Evolutionary conservation across 2,113 vertebrate species (phyloP).

Genomic region (Etheostoma spectabile): DNA sequence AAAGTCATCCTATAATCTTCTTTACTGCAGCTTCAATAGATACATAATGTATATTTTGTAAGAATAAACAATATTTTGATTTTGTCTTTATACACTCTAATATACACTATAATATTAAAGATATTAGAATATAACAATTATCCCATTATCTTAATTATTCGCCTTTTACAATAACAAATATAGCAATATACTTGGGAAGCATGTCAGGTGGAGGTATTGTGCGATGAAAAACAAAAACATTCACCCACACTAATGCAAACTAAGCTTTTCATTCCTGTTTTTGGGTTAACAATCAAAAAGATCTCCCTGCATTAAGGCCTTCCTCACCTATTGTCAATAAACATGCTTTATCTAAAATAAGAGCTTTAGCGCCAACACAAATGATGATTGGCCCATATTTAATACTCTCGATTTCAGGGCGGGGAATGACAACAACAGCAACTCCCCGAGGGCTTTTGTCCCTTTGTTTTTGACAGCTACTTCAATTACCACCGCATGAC

Average conservation of each 20-base stretch:
- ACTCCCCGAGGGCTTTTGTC: conserved; percentile 37
- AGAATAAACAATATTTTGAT: background rate
- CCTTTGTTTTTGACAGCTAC: conserved; percentile 57
- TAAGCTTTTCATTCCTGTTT: conserved; percentile 61
- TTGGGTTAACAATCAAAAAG: conserved; percentile 43
- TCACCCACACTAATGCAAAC: conserved; percentile 18
- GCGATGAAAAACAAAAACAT: conserved; percentile 14
- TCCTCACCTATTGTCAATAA: conserved; percentile 48
- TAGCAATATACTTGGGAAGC: background rate
- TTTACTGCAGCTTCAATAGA: background rate
- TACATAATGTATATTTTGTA: background rate
- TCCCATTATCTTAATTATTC: background rate
- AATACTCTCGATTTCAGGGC: conserved; percentile 38
- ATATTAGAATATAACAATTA: background rate
- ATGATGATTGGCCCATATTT: conserved; percentile 9
- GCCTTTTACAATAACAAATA: background rate
- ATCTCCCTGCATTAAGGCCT: background rate
- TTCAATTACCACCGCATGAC: conserved; percentile 50
- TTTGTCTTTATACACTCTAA: background rate
- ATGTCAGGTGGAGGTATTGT: background rate
- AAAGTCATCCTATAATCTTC: background rate
- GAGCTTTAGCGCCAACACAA: conserved; percentile 20
- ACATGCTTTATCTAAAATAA: conserved; percentile 26
- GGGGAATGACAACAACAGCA: background rate
- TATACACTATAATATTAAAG: background rate